Evolutionary conservation across 2,113 vertebrate species (phyloP), one percentile per base, ranked within the genome.

Genomic region (Entelurus aequoreus): DNA sequence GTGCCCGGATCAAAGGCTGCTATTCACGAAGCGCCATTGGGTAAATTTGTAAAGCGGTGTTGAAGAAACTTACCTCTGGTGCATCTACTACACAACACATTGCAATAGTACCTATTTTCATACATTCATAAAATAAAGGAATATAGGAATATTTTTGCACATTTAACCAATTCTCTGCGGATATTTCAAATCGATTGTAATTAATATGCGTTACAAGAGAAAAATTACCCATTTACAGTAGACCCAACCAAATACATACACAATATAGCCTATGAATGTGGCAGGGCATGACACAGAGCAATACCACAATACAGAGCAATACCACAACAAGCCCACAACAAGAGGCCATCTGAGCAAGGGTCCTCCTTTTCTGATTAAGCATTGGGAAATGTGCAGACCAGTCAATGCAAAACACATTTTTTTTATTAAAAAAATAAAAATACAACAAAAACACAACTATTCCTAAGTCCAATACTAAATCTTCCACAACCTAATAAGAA

Each of bases 1-100:
- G 53, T 57, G 60, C 36, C 13, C 6, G 53, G n/a, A 65, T 80
- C 56, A 66, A 65, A 78, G 57, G 37, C 28, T 19, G 38, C 46
- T 60, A 60, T 57, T 67, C 36, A 0, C 4, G 1, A 11, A 1
- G 47, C 66, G 57, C 56, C 58, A 0, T 2, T 9, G 49, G 65
- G n/a, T n/a, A 13, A 40, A 59, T 60, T 63, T 60, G 50, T 11
- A 59, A 52, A 74, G 71, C 16, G 56, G 60, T 46, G 58, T 50
- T 4, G n/a, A 60, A 51, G 15, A 46, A 42, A 36, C 37, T 63
- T 28, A 50, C 8, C 19, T 2, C 19, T 1, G 28, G 28, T 28
- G 19, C 12, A 36, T 36, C 52, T 44, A 56, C 51, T 55, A 12
- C 21, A 68, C 68, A 49, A 62, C 16, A 65, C 14, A 48, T 15